Evolutionary conservation across 2,888 invertebrate genomes (phyloP).

Genomic region (Drosophila picticornis): DNA sequence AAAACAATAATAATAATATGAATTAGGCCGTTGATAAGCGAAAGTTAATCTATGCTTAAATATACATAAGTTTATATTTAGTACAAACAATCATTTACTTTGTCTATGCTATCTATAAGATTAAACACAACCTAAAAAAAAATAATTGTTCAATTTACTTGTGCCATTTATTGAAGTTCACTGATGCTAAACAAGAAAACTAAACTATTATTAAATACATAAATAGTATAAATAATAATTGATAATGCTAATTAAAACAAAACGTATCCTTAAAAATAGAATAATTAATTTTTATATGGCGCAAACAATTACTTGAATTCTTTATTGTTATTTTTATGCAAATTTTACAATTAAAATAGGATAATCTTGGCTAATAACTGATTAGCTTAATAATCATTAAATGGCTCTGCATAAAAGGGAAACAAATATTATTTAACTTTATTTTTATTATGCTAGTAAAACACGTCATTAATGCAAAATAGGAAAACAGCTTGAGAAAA

Average conservation of each 20-base stretch:
- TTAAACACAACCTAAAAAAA: neutral
- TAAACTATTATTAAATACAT: no score
- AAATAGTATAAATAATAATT: no score
- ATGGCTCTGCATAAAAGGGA: neutral
- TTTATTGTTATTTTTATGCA: neutral
- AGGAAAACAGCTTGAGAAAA: slow-evolving; percentile 40
- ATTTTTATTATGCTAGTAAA: neutral
- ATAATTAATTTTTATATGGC: neutral
- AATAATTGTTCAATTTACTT: neutral
- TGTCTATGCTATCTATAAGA: neutral
- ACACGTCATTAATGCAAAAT: slow-evolving; percentile 30
- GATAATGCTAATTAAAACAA: no score
- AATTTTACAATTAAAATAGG: neutral
- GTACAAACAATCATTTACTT: neutral
- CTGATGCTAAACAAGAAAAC: no score
- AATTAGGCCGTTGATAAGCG: slow-evolving; percentile 29
- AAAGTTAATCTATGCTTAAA: neutral
- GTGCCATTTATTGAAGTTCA: no score
- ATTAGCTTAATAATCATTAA: neutral
- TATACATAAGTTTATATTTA: neutral
- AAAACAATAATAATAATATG: slow-evolving; percentile 17
- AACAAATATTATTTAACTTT: neutral
- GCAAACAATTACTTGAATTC: neutral
- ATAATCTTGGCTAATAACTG: neutral
- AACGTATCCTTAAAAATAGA: neutral